Percentiles rank a stretch among this genome's conserved stretches.
phyloP scores from a whole-genome alignment of 2,797 vertebrate genomes.

The Bovichtus variegatus region DNA sequence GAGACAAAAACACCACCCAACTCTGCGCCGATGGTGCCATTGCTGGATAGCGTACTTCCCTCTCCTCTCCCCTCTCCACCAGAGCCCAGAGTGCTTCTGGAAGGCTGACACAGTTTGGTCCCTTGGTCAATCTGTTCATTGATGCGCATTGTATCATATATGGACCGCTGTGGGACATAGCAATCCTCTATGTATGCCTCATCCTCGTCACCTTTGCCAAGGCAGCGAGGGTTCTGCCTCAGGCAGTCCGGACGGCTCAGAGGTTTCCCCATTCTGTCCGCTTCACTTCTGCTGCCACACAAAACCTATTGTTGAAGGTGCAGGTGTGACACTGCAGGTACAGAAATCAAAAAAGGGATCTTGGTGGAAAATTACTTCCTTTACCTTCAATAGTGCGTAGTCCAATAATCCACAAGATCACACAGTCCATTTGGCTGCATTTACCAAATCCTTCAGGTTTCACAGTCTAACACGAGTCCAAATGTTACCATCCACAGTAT shows the following conservation, averaged over 20 bases:
- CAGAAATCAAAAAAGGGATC: conserved; percentile 26
- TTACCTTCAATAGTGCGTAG: conserved; percentile 40
- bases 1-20: conserved; percentile 88
- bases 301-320: conserved; percentile 50
- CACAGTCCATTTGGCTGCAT: conserved; percentile 65
- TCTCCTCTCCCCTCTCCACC: conserved; percentile 88
- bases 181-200: conserved; percentile 99
- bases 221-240: conserved; percentile 94
- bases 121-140: conserved; percentile 99
- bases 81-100: conserved; percentile 91
- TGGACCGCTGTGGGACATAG: conserved; percentile 97
- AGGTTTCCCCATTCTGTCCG: conserved; percentile 93
- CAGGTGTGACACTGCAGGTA: conserved; percentile 43
- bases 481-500: conserved; percentile 49
- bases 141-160: conserved; percentile 99
- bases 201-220: conserved; percentile 97
- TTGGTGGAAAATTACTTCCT: conserved; percentile 30
- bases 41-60: conserved; percentile 93
- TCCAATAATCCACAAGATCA: conserved; percentile 54
- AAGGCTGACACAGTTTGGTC: conserved; percentile 93
- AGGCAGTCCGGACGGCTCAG: conserved; percentile 98
- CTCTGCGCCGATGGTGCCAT: conserved; percentile 92
- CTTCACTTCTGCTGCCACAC: conserved; percentile 53
- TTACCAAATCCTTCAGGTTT: conserved; percentile 56
- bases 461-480: conserved; percentile 57